Evolutionary conservation across 1,140 invertebrate genomes (phyloP).

Genomic region (Diorhabda sublineata): DNA sequence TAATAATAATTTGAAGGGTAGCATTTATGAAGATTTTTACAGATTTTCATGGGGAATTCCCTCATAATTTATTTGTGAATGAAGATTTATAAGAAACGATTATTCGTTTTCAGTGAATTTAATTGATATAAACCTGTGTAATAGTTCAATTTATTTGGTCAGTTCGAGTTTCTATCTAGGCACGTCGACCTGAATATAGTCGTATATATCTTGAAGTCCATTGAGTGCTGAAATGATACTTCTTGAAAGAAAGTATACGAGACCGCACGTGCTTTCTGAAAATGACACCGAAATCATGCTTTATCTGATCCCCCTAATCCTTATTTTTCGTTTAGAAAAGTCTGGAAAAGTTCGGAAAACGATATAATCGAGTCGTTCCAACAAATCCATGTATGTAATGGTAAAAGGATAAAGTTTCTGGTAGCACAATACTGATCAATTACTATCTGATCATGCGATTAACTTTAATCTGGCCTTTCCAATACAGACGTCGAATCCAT

Average conservation of each 20-base stretch:
- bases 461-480: slow-evolving; percentile 29
- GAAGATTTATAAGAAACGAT: too few relatives aligned
- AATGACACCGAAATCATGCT: not conserved
- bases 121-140: too few relatives aligned
- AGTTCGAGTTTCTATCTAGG: too few relatives aligned
- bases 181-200: too few relatives aligned
- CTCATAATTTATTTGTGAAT: too few relatives aligned
- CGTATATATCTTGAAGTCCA: too few relatives aligned
- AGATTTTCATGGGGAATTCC: too few relatives aligned
- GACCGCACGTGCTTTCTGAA: not conserved
- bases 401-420: slow-evolving; percentile 23
- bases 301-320: slow-evolving; percentile 3
- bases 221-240: not conserved
- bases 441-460: slow-evolving; percentile 32
- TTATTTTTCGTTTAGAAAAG: not conserved
- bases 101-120: too few relatives aligned
- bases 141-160: too few relatives aligned
- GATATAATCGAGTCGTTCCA: slow-evolving; percentile 17
- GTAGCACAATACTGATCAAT: slow-evolving; percentile 30
- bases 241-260: not conserved
- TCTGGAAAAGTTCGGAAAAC: slow-evolving; percentile 1
- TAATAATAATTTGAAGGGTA: too few relatives aligned
- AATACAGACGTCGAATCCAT: slow-evolving; percentile 30
- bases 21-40: too few relatives aligned
- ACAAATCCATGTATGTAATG: slow-evolving; percentile 17